phyloP scores from a whole-genome alignment of 2,888 invertebrate species.

The Pilophorus perplexus region DNA sequence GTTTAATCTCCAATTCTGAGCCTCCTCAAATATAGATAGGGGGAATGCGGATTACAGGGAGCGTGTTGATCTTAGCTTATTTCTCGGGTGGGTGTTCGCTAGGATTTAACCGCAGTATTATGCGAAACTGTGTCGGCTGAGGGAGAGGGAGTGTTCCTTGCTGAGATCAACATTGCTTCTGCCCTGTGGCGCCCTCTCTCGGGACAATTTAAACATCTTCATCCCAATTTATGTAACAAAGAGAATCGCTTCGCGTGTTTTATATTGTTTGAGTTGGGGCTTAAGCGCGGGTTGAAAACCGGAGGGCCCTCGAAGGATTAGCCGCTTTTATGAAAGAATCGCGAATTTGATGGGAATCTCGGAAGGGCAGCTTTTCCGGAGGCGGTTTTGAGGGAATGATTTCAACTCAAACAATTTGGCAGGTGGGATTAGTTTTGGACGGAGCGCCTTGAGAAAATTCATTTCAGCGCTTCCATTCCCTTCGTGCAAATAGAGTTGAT shows the following conservation, averaged over 20 bases:
- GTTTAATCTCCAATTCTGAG: constrained; percentile 40
- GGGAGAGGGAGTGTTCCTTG: background rate
- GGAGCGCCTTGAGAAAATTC: background rate
- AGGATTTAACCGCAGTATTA: constrained; percentile 33
- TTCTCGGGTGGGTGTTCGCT: constrained; percentile 17
- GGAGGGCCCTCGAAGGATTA: background rate
- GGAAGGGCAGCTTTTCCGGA: too few species aligned
- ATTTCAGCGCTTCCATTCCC: background rate
- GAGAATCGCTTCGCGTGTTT: constrained; percentile 21
- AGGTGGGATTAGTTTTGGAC: background rate
- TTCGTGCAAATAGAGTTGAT: too few species aligned
- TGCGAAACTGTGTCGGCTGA: constrained; percentile 19
- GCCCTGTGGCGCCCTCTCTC: background rate
- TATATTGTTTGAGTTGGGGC: constrained; percentile 20
- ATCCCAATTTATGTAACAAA: constrained; percentile 32
- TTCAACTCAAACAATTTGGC: background rate
- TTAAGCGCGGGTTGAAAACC: background rate
- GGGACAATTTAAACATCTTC: constrained; percentile 30
- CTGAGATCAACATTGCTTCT: constrained; percentile 10
- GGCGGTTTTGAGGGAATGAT: background rate
- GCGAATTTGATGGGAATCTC: background rate
- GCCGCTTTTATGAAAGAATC: constrained; percentile 1
- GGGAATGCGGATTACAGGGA: constrained; percentile 28
- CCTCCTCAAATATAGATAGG: constrained; percentile 40
- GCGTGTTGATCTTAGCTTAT: constrained; percentile 39